Percentiles rank a stretch among this genome's conserved stretches.
Evolutionary conservation across 2,888 invertebrate species (phyloP).

Genomic region (Amphimallon solstitiale): DNA sequence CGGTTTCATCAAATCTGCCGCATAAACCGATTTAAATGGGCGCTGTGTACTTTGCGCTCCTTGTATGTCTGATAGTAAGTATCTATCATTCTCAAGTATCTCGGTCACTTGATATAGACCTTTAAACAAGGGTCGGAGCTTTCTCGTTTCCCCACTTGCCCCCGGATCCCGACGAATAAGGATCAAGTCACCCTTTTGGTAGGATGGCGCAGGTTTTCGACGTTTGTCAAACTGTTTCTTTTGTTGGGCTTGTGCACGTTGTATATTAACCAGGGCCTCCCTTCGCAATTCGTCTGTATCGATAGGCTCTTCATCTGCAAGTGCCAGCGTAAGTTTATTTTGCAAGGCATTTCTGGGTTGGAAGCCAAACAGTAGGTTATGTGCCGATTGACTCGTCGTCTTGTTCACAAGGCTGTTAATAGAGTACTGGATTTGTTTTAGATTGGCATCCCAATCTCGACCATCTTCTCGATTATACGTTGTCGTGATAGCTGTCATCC

Average conservation of each 20-base stretch:
- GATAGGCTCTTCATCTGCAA: slow-evolving; percentile 9
- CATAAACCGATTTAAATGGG: slow-evolving; percentile 24
- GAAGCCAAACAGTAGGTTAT: slow-evolving; percentile 48
- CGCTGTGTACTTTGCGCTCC: slow-evolving; percentile 30
- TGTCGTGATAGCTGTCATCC: slow-evolving; percentile 42
- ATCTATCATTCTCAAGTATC: slow-evolving; percentile 29
- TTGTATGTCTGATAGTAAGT: slow-evolving; percentile 23
- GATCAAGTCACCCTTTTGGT: too few species aligned
- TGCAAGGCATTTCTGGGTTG: slow-evolving; percentile 26
- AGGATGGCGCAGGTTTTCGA: too few species aligned
- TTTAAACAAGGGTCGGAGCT: slow-evolving; percentile 22
- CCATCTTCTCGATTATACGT: slow-evolving; percentile 47
- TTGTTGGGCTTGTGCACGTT: too few species aligned
- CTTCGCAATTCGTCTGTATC: not conserved
- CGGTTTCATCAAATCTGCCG: slow-evolving; percentile 25
- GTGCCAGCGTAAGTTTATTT: slow-evolving; percentile 20
- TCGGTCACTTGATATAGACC: slow-evolving; percentile 21
- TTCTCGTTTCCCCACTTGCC: slow-evolving; percentile 20
- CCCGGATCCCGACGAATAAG: too few species aligned
- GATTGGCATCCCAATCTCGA: slow-evolving; percentile 52
- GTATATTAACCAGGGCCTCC: slow-evolving; percentile 18
- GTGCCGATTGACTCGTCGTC: slow-evolving; percentile 45
- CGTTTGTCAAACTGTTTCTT: too few species aligned
- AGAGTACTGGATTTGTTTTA: slow-evolving; percentile 44
- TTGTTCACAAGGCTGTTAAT: slow-evolving; percentile 46